Conservation (phyloP, 2,797 vertebrate genomes). For the Rhadinocentrus ornatus region DNA sequence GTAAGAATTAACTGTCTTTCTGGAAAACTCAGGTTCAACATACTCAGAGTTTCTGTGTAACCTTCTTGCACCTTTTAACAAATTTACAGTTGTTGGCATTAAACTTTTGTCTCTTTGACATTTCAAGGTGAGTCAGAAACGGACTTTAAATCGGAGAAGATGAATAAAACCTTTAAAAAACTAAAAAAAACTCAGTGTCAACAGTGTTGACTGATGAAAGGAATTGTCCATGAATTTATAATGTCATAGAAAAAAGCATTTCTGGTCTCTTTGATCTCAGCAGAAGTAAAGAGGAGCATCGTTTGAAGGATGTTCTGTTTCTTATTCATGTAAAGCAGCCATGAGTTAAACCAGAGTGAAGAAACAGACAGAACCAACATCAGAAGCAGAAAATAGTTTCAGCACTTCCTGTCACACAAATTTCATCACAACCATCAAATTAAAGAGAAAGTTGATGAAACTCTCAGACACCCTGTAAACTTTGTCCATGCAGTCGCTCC, state of each 20-base stretch:
- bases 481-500: background rate
- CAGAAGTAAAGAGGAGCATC: background rate
- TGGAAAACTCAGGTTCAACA: too few relatives aligned
- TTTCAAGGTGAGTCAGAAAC: too few relatives aligned
- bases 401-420: conserved; percentile 14
- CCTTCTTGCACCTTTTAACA: too few relatives aligned
- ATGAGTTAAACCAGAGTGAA: background rate
- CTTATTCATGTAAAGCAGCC: background rate
- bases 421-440: conserved; percentile 27
- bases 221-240: conserved; percentile 5
- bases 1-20: too few relatives aligned
- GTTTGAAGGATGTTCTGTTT: conserved; percentile 10
- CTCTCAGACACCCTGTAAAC: conserved; percentile 18
- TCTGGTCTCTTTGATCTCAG: conserved; percentile 22
- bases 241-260: background rate
- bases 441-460: conserved; percentile 44
- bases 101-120: too few relatives aligned
- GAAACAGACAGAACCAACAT: background rate
- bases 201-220: conserved; percentile 9
- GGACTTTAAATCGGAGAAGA: background rate
- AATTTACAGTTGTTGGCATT: too few relatives aligned
- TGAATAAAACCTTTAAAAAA: background rate
- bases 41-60: too few relatives aligned
- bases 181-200: background rate
- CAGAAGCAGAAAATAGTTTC: conserved; percentile 3